Evolutionary conservation across 2,888 invertebrate genomes (phyloP).

Genomic region (Cremastobaeus sp.): DNA sequence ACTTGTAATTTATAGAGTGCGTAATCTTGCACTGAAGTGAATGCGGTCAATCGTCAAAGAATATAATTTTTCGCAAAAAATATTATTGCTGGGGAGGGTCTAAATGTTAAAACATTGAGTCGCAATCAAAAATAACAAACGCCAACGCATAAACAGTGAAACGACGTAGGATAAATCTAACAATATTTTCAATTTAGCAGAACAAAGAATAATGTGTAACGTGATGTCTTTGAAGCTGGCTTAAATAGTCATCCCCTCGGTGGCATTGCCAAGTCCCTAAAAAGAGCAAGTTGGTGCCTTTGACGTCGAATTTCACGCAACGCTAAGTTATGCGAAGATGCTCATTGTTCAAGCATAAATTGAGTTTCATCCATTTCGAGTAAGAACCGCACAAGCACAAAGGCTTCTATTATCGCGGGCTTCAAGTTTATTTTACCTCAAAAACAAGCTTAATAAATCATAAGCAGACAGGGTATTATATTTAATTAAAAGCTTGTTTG

Average conservation of each 20-base stretch:
- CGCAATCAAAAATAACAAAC: no score
- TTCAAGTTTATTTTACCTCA: conserved; percentile 20
- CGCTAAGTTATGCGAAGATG: conserved; percentile 72
- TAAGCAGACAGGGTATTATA: conserved; percentile 36
- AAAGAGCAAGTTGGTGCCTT: conserved; percentile 70
- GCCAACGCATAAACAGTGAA: no score
- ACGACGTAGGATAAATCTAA: conserved; percentile 29
- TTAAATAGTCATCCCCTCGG: conserved; percentile 59
- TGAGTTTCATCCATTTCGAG: conserved; percentile 65
- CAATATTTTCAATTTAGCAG: conserved; percentile 34
- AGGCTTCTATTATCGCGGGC: conserved; percentile 58
- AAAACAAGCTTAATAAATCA: conserved; percentile 41
- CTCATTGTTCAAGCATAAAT: conserved; percentile 74
- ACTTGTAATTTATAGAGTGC: no score
- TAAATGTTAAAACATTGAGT: no score
- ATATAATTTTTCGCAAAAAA: no score
- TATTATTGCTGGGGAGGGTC: no score
- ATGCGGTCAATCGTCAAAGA: no score
- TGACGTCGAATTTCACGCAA: conserved; percentile 75
- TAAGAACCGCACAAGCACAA: conserved; percentile 64
- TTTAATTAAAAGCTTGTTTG: conserved; percentile 16
- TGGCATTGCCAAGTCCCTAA: conserved; percentile 57
- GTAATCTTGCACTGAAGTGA: no score
- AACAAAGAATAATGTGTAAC: conserved; percentile 50
- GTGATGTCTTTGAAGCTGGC: conserved; percentile 62